Base-by-base conservation (phyloP, 2,888 invertebrate species). In the Lapara coniferarum region DNA sequence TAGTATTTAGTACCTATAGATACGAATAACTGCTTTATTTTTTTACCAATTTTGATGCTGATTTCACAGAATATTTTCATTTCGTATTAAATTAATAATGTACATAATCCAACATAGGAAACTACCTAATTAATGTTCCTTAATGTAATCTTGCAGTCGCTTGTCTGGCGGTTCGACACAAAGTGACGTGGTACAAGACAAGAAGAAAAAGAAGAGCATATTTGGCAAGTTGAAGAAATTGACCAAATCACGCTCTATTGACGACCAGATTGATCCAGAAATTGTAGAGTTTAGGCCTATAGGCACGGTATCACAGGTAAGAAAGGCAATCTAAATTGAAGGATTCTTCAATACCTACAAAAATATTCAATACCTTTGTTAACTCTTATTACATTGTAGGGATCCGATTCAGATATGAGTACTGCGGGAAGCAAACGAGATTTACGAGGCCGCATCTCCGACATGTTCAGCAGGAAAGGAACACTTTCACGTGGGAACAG, bases 161-260 rank as follows among this genome's bases (percentile, higher is more conserved):
- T 90, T 98, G 76, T 98, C 98, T 0, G 96, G 96, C 58, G 97
- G 97, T 13, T 98, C 98, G 0, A 97, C 97, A 0, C 97, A 97
- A 87, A 97, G 98, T 86, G 98, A 98, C 81, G 95, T 96, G 75
- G 87, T 96, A 70, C 95, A 96, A 51, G 96, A 97, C 70, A 97
- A 97, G 85, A 97, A 97, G 89, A 96, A 97, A 89, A 97, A 97
- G 91, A 97, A 97, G 88, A 95, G 97, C 67, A 90, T 98, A 52
- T 97, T 98, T 83, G 97, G 97, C 19, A 98, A 98, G 91, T 88
- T 98, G 75, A 96, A 97, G 81, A 97, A 97, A 83, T 90, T 98
- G 68, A 97, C 97, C 2, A 98, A 98, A 88, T 97, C 97, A 1
- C 95, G 97, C 66, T 97, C 97, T 75, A 96, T 97, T 69, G 97